A percentile compares a stretch with the other conserved stretches of the same genome.
Evolutionary conservation across 2,113 vertebrate genomes (phyloP).

Genomic region (Osmerus eperlanus): DNA sequence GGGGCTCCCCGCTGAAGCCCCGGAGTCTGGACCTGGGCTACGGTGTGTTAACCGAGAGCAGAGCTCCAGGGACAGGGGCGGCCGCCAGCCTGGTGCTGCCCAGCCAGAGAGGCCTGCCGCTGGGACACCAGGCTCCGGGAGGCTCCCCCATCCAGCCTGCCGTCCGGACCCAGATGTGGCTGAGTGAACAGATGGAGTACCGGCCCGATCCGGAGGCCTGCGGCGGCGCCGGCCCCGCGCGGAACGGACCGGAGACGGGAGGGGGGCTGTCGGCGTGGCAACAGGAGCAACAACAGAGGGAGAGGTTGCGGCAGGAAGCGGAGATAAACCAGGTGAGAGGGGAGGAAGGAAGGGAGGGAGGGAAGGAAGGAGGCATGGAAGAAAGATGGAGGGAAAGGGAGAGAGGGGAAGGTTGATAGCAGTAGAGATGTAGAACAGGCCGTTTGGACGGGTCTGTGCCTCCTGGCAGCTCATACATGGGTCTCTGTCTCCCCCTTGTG

Average conservation of each 20-base stretch:
- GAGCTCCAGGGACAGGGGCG: not conserved
- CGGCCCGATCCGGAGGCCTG: slow-evolving; percentile 54
- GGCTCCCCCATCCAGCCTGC: slow-evolving; percentile 83
- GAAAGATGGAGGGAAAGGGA: not conserved
- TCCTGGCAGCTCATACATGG: not conserved
- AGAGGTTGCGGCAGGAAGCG: slow-evolving; percentile 63
- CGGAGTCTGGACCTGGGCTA: slow-evolving; percentile 81
- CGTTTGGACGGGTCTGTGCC: not conserved
- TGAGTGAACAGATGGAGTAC: slow-evolving; percentile 89
- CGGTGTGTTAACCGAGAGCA: slow-evolving; percentile 83
- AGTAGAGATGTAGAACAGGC: not conserved
- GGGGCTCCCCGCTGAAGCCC: slow-evolving; percentile 74
- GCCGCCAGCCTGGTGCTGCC: slow-evolving; percentile 55
- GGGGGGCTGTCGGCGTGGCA: slow-evolving; percentile 67
- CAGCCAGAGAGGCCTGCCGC: slow-evolving; percentile 62
- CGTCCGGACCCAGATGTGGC: slow-evolving; percentile 92
- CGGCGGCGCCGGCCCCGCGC: not conserved
- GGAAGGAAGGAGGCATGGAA: too few species aligned
- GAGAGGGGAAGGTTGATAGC: not conserved
- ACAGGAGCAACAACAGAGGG: slow-evolving; percentile 62
- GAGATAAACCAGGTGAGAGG: slow-evolving; percentile 78
- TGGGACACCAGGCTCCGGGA: slow-evolving; percentile 75
- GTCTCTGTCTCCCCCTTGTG: not conserved
- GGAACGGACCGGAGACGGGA: not conserved
- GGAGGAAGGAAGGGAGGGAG: slow-evolving; percentile 23